A percentile compares a stretch with the other conserved stretches of the same genome.
Conservation (phyloP, 2,113 vertebrate species). For the Nicator chloris region DNA sequence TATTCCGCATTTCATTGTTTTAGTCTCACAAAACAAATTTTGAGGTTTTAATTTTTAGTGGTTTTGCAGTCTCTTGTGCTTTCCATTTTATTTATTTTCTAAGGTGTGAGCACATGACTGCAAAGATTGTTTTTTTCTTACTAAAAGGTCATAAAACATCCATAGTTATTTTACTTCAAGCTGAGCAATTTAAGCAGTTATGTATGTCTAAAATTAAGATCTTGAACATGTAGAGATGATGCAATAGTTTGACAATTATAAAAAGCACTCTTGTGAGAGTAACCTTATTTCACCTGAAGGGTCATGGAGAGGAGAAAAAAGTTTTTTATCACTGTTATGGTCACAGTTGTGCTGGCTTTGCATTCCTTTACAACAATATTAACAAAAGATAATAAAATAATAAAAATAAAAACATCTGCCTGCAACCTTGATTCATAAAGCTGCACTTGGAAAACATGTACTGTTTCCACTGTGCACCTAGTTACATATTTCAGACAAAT, state of each 20-base stretch:
- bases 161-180: not conserved
- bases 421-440: not conserved
- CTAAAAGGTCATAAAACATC: not conserved
- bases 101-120: not conserved
- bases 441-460: not conserved
- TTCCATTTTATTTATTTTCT: not conserved
- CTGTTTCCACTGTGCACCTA: not conserved
- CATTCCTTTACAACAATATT: not conserved
- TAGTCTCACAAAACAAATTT: not conserved
- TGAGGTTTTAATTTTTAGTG: not conserved
- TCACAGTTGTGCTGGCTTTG: not conserved
- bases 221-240: not conserved
- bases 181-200: not conserved
- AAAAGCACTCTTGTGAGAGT: not conserved
- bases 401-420: not conserved
- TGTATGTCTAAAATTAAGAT: not conserved
- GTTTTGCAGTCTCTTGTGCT: not conserved
- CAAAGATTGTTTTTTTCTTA: not conserved
- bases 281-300: not conserved
- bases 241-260: not conserved
- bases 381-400: not conserved
- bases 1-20: not conserved
- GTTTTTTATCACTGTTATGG: not conserved
- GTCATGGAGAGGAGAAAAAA: not conserved
- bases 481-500: not conserved